These are phyloP conservation scores for Corythornis vintsioides DNA, from an alignment of 2,113 vertebrate genomes.

Conservation along the genomic window DNA sequence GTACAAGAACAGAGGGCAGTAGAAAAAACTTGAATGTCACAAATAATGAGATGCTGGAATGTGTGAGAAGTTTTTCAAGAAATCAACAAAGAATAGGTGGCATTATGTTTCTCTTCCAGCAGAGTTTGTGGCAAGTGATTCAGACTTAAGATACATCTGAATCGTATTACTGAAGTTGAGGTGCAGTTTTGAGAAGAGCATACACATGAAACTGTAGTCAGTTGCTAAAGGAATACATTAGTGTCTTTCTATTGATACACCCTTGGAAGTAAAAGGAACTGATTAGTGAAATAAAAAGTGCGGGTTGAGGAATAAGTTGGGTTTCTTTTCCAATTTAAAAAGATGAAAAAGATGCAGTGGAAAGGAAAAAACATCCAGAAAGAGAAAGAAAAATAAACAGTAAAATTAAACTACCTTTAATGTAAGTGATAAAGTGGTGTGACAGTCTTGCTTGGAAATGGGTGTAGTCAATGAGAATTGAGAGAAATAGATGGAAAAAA, in stretches of 20 bases:
- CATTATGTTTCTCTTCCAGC: neutral
- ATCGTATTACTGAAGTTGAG: neutral
- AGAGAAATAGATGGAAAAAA: neutral
- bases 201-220: neutral
- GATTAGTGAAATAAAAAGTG: neutral
- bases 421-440: neutral
- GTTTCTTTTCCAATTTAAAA: neutral
- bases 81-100: neutral
- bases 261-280: neutral
- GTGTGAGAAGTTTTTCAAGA: neutral
- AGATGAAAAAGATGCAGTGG: neutral
- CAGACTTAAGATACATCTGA: neutral
- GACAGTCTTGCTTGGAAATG: neutral
- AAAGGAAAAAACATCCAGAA: neutral
- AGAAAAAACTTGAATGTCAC: neutral
- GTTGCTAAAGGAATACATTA: neutral
- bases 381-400: neutral
- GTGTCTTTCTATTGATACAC: neutral
- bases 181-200: neutral
- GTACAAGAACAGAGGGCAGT: neutral
- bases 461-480: neutral
- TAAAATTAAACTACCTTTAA: neutral
- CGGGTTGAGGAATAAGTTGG: neutral
- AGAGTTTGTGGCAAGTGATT: neutral
- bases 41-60: neutral